phyloP scores from a whole-genome alignment of 2,797 vertebrate genomes.

The Tapirus indicus region DNA sequence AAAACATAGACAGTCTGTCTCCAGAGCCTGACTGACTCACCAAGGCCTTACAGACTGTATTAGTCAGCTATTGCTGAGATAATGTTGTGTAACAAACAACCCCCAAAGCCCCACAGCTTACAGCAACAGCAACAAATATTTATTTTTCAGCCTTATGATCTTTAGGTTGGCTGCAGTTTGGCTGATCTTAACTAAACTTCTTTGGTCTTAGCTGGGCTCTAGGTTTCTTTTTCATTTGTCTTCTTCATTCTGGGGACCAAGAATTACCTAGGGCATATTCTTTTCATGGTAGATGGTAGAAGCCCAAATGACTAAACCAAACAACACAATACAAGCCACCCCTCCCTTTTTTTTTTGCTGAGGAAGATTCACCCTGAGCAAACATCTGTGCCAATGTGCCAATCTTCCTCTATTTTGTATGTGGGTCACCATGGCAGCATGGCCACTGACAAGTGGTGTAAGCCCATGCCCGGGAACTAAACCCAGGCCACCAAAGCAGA shows the following conservation, averaged over 20 bases:
- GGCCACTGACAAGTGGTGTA: too few relatives aligned
- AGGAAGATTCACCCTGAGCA: too few relatives aligned
- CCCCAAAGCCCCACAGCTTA: neutral
- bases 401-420: too few relatives aligned
- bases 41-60: neutral
- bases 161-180: neutral
- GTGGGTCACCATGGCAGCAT: too few relatives aligned
- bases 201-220: neutral
- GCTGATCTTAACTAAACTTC: neutral
- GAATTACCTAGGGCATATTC: neutral
- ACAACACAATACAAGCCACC: neutral
- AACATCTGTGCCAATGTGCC: too few relatives aligned
- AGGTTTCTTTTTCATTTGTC: neutral
- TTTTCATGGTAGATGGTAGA: neutral
- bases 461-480: too few relatives aligned
- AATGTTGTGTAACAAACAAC: neutral
- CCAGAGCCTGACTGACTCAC: neutral
- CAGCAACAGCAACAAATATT: neutral
- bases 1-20: neutral
- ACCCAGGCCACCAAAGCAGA: too few relatives aligned
- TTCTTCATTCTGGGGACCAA: neutral
- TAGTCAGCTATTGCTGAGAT: neutral
- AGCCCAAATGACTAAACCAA: neutral
- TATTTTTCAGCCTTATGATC: neutral
- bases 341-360: too few relatives aligned